phyloP scores from a whole-genome alignment of 2,888 invertebrate genomes.

The Ectemnius cavifrons region DNA sequence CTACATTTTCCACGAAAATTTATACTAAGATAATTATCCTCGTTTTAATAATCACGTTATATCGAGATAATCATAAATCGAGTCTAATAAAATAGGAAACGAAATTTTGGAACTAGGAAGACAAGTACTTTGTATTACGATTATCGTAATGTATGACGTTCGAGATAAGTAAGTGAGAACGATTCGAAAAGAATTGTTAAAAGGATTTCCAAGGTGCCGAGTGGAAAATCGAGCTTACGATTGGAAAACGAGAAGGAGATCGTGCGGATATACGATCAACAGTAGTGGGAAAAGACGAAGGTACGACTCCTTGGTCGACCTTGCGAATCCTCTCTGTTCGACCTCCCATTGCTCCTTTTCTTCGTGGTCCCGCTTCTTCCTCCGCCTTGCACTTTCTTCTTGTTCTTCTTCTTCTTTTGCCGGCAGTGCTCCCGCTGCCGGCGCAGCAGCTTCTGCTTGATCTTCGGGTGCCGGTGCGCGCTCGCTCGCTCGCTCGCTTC shows the following conservation, averaged over 20 bases:
- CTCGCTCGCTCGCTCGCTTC: constrained; percentile 36
- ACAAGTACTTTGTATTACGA: too few relatives aligned
- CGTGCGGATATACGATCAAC: constrained; percentile 24
- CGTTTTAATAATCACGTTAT: too few relatives aligned
- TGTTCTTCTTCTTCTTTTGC: constrained; percentile 43
- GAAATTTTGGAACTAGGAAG: too few relatives aligned
- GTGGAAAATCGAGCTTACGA: constrained; percentile 20
- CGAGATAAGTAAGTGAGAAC: too few relatives aligned
- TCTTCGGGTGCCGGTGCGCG: constrained; percentile 18
- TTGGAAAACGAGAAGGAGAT: constrained; percentile 32
- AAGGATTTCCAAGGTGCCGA: neutral
- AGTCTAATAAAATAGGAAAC: too few relatives aligned
- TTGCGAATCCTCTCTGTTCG: constrained; percentile 60
- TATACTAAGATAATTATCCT: too few relatives aligned
- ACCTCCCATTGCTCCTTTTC: constrained; percentile 49
- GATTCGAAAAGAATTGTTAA: neutral
- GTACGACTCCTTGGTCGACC: constrained; percentile 47
- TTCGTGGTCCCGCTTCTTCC: neutral
- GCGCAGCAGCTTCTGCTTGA: neutral
- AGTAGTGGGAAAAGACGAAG: constrained; percentile 23
- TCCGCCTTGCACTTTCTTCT: constrained; percentile 20
- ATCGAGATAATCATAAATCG: too few relatives aligned
- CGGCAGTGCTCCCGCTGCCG: too few relatives aligned
- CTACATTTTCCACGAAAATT: too few relatives aligned
- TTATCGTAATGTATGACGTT: too few relatives aligned